Evolutionary conservation across 30 jellyfish, hydroid and myxozoan species (phyloP), one percentile per base, ranked within the genome.

Genomic region (Chrysaora quinquecirrha): DNA sequence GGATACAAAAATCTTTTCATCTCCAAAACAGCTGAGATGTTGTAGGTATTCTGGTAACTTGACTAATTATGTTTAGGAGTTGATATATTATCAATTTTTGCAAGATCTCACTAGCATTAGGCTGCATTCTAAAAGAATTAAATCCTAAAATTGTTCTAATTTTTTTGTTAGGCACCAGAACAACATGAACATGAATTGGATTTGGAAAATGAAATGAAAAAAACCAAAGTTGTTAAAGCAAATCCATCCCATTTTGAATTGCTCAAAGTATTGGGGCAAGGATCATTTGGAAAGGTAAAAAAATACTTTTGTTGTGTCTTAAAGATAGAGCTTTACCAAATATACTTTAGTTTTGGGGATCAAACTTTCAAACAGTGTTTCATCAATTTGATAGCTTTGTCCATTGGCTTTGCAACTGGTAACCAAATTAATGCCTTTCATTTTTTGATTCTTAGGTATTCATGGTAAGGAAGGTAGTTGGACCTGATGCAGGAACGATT

Each of bases 251-350:
- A 94, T 62, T 94, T 94, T 84, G 97, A 88, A 49, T 76, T 94
- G 66, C 48, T 94, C 49, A 94, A 88, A 35, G 96, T 94, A 18
- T 78, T 94, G 30, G 99, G 99, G 12, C 99, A 94, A 89, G 99
- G 99, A 23, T 94, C 99, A 1, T 94, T 88, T 89, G 99, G 99
- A 28, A 94, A 92, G 96, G 98, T 92, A 80, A 2, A 11, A 19
- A 34, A n/a, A n/a, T n/a, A n/a, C n/a, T n/a, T n/a, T n/a, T n/a
- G n/a, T n/a, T n/a, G n/a, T n/a, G n/a, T n/a, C n/a, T n/a, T n/a
- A n/a, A n/a, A n/a, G n/a, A n/a, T 24, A 4, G 9, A 19, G 20
- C 21, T 7, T 54, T 25, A 11, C 29, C 58, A 46, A 21, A 7
- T 28, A 64, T 52, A 14, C n/a, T 48, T 21, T 48, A 24, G 22